A percentile compares a stretch with the other conserved stretches of the same genome.
Conservation (phyloP, 2,888 invertebrate genomes). For the Drosophila neoperkinsi region DNA sequence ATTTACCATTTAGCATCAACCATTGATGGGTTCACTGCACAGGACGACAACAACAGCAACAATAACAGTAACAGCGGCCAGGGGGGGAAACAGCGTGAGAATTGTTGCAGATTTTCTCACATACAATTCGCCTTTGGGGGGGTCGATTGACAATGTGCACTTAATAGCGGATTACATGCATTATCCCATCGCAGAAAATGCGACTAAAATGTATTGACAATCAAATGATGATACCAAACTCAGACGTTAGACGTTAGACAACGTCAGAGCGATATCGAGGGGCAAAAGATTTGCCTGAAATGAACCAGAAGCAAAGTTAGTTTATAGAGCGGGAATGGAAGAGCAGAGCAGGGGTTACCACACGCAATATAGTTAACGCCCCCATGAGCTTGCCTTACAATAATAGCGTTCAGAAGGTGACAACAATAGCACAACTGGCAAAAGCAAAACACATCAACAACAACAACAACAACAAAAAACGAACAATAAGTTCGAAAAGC, state of each 20-base stretch:
- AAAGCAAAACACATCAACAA: slow-evolving; percentile 43
- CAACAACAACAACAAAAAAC: neutral
- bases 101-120: slow-evolving; percentile 81
- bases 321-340: slow-evolving; percentile 7
- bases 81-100: slow-evolving; percentile 77
- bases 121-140: slow-evolving; percentile 61
- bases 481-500: slow-evolving; percentile 27
- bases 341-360: neutral
- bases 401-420: slow-evolving; percentile 38
- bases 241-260: slow-evolving; percentile 49
- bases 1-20: slow-evolving; percentile 62
- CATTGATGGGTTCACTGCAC: slow-evolving; percentile 75
- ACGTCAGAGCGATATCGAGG: slow-evolving; percentile 8
- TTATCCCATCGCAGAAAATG: slow-evolving; percentile 79
- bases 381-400: slow-evolving; percentile 31
- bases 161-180: slow-evolving; percentile 84
- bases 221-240: slow-evolving; percentile 80
- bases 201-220: slow-evolving; percentile 81
- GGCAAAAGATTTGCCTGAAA: slow-evolving; percentile 40
- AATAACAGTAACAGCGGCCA: slow-evolving; percentile 36
- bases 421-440: slow-evolving; percentile 59
- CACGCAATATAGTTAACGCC: slow-evolving; percentile 37
- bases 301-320: slow-evolving; percentile 57
- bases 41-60: slow-evolving; percentile 52
- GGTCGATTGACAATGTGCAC: slow-evolving; percentile 79